Base-by-base conservation (phyloP, 2,797 vertebrate genomes). In the Enteromius treurensis region DNA sequence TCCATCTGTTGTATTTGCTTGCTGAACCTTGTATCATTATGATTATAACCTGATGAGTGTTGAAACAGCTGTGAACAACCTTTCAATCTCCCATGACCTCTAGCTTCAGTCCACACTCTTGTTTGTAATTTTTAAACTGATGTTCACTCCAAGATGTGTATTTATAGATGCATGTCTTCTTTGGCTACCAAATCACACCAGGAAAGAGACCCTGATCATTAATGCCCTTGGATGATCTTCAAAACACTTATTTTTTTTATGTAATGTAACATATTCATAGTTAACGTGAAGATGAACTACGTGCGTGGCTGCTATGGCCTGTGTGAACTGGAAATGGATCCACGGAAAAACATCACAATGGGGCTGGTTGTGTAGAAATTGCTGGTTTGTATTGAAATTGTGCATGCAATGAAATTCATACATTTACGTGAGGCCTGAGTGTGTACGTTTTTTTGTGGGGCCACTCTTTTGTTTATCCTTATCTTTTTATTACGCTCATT, bases 51-150 rank as follows among this genome's bases (percentile, higher is more conserved):
- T 47, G 74, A 74, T 77, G 76, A 64, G 81, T 77, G 67, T 64
- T 79, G 26, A 26, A 26, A 83, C 86, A 88, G 85, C 85, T 87
- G 80, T 78, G 53, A 81, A 65, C 4, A 53, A 85, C 85, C 84
- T 88, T 89, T 83, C 82, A 60, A 86, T 70, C 68, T 79, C 32
- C n/a, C 32, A 29, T 42, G 65, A 81, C 81, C 79, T 81, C 75
- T 42, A 80, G 29, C 62, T 81, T 77, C 40, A 67, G 45, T 70
- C 62, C 11, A 60, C 51, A 37, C 62, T 73, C 68, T 76, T 81
- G 69, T 78, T 53, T 79, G 1, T 76, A 67, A 77, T 79, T 40
- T 79, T 68, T 49, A 71, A 47, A 32, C n/a, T 79, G 75, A 60
- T 64, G 73, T 74, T 73, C 58, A 71, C 68, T 82, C 62, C 26